These are phyloP conservation scores for Sebastes iracundus DNA, from an alignment of 2,797 vertebrate species.

Conservation along the genomic window DNA sequence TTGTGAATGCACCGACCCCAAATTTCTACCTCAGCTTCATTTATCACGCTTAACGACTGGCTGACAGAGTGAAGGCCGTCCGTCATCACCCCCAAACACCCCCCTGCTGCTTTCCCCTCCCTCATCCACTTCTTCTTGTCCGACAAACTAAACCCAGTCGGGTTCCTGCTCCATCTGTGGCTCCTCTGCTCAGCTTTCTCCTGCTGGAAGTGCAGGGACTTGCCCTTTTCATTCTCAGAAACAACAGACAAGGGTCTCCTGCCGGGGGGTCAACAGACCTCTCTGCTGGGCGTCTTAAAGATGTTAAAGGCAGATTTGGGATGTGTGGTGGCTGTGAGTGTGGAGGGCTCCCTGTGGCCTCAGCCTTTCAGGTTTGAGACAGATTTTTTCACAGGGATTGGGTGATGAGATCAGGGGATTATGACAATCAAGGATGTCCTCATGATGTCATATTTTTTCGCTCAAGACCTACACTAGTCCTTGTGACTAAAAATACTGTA, in stretches of 20 bases:
- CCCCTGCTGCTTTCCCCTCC: slow-evolving; percentile 38
- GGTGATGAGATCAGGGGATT: slow-evolving; percentile 12
- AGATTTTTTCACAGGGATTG: background rate
- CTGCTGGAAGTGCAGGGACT: slow-evolving; percentile 41
- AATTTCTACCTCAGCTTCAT: slow-evolving; percentile 75
- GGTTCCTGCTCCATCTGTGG: slow-evolving; percentile 50
- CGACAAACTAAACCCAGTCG: slow-evolving; percentile 34
- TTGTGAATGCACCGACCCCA: slow-evolving; percentile 61
- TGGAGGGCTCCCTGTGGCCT: slow-evolving; percentile 43
- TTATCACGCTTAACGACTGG: slow-evolving; percentile 78
- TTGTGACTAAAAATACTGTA: background rate
- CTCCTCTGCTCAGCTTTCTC: slow-evolving; percentile 30
- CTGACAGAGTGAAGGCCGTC: slow-evolving; percentile 83
- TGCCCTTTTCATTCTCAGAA: slow-evolving; percentile 68
- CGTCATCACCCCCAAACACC: slow-evolving; percentile 71
- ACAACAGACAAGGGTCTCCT: slow-evolving; percentile 78
- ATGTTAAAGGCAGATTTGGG: slow-evolving; percentile 56
- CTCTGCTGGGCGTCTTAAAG: slow-evolving; percentile 60
- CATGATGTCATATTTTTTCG: background rate
- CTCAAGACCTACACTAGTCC: background rate
- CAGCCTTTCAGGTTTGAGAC: slow-evolving; percentile 11
- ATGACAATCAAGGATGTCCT: background rate
- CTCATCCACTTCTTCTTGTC: slow-evolving; percentile 30
- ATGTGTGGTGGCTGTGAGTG: slow-evolving; percentile 29
- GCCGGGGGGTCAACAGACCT: slow-evolving; percentile 66